A percentile compares a stretch with the other conserved stretches of the same genome.
phyloP scores from a whole-genome alignment of 2,797 vertebrate genomes.

The Trachops cirrhosus region DNA sequence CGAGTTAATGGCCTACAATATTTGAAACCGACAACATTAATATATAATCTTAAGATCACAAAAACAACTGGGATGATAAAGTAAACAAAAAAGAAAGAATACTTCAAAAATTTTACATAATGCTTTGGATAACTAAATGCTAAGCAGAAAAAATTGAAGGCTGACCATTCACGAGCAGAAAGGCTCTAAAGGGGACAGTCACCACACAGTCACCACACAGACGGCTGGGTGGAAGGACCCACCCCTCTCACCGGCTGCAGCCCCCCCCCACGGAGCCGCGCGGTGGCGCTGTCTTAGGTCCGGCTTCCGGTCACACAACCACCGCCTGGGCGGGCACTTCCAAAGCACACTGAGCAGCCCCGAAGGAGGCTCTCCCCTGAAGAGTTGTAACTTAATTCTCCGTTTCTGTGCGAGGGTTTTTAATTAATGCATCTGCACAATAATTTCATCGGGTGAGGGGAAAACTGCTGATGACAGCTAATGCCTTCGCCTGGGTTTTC shows the following conservation, averaged over 20 bases:
- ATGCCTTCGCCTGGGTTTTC: background rate
- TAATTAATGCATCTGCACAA: background rate
- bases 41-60: background rate
- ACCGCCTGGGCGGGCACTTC: background rate
- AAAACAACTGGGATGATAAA: background rate
- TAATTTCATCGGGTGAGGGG: slow-evolving; percentile 30
- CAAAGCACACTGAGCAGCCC: background rate
- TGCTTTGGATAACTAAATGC: background rate
- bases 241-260: background rate
- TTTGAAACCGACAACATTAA: background rate
- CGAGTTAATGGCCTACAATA: background rate
- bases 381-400: slow-evolving; percentile 23
- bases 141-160: background rate
- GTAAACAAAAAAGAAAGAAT: background rate
- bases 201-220: too few species aligned
- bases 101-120: background rate
- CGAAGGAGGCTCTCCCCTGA: background rate
- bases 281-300: background rate
- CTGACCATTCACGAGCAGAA: background rate
- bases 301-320: background rate
- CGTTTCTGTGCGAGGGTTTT: background rate
- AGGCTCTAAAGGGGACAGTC: background rate
- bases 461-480: slow-evolving; percentile 51
- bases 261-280: background rate
- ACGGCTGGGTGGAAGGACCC: too few species aligned